Conservation (phyloP, 2,113 vertebrate species). For the Bungarus multicinctus region DNA sequence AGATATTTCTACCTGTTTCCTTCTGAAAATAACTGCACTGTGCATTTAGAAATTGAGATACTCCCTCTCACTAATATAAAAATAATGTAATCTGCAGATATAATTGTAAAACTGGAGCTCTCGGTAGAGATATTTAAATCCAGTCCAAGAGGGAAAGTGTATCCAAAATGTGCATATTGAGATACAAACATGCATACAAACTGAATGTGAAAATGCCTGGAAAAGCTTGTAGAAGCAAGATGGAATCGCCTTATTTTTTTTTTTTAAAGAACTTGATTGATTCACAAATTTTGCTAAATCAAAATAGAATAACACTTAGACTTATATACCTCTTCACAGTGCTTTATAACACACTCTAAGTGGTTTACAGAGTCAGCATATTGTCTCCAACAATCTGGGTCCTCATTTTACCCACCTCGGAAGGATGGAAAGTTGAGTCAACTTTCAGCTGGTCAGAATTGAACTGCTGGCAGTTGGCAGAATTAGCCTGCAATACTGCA, state of each 20-base stretch:
- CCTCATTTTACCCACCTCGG: too few relatives aligned
- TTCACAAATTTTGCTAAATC: background rate
- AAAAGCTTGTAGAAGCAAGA: background rate
- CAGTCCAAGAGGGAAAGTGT: background rate
- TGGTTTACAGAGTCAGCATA: too few relatives aligned
- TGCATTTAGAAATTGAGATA: constrained; percentile 44
- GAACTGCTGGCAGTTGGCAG: too few relatives aligned
- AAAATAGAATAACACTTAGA: background rate
- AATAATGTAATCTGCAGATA: background rate
- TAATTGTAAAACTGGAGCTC: background rate
- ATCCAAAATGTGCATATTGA: background rate
- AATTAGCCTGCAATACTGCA: too few relatives aligned
- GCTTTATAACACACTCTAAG: too few relatives aligned
- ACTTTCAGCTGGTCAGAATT: too few relatives aligned
- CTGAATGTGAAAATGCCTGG: background rate
- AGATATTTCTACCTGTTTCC: constrained; percentile 51
- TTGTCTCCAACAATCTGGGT: too few relatives aligned
- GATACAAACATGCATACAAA: background rate
- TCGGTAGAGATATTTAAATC: background rate
- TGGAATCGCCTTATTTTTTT: background rate
- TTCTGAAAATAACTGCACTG: constrained; percentile 25
- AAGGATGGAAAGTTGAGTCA: too few relatives aligned
- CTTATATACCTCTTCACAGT: too few relatives aligned
- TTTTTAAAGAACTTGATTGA: background rate
- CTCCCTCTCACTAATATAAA: constrained; percentile 27